Evolutionary conservation across 2,888 invertebrate species (phyloP).

Genomic region (Metopia argyrocephala): DNA sequence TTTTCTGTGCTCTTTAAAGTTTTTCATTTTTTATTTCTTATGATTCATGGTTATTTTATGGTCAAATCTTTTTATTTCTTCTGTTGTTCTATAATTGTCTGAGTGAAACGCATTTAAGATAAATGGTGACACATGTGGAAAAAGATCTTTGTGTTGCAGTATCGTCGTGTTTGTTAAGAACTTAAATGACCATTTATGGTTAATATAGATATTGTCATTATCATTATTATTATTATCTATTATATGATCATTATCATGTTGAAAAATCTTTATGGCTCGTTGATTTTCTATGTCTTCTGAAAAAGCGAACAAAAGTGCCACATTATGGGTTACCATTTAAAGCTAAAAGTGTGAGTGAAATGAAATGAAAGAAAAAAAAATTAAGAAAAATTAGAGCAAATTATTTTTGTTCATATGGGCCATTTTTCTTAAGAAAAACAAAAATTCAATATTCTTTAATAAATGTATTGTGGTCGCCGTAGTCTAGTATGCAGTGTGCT

Average conservation of each 20-base stretch:
- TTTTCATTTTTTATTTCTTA: neutral
- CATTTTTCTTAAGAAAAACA: neutral
- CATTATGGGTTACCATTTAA: neutral
- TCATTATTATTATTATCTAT: constrained; percentile 22
- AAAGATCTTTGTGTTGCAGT: constrained; percentile 37
- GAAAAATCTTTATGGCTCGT: neutral
- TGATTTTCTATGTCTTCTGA: neutral
- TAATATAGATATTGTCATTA: constrained; percentile 59
- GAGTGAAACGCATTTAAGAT: constrained; percentile 7
- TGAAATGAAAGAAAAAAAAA: neutral
- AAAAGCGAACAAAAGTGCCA: neutral
- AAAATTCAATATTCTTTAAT: too few species aligned
- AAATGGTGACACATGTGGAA: constrained; percentile 1
- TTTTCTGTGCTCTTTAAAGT: constrained; percentile 8
- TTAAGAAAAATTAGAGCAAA: neutral
- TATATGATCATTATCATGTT: constrained; percentile 30
- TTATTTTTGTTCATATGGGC: neutral
- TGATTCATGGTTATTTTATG: constrained; percentile 18
- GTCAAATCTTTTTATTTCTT: neutral
- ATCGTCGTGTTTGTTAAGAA: constrained; percentile 33
- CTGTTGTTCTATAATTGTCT: neutral
- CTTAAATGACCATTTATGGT: constrained; percentile 54
- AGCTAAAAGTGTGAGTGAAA: neutral
- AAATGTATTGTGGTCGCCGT: too few species aligned
- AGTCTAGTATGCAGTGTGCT: too few species aligned